A percentile compares a stretch with the other conserved stretches of the same genome.
Conservation (phyloP, 2,113 vertebrate species). For the Prietella phreatophila region DNA sequence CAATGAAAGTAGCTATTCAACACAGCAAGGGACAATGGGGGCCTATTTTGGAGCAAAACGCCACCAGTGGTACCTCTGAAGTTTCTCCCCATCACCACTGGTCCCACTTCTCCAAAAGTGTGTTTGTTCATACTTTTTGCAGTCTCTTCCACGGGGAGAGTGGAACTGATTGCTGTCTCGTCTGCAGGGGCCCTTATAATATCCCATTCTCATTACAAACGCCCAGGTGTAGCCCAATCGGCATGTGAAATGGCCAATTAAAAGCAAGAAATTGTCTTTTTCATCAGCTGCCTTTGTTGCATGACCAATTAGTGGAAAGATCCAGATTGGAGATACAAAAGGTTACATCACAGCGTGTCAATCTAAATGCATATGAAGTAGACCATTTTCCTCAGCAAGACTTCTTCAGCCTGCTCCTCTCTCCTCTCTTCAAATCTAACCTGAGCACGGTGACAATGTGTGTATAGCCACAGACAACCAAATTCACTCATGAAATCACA, state of each 20-base stretch:
- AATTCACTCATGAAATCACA: slow-evolving; percentile 53
- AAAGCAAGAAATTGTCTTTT: slow-evolving; percentile 89
- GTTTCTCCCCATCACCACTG: slow-evolving; percentile 42
- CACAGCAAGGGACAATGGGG: slow-evolving; percentile 65
- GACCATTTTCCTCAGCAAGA: slow-evolving; percentile 53
- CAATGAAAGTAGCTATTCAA: slow-evolving; percentile 73
- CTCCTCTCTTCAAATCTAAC: slow-evolving; percentile 31
- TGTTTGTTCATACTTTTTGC: slow-evolving; percentile 37
- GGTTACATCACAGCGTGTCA: slow-evolving; percentile 80
- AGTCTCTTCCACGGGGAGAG: slow-evolving; percentile 52
- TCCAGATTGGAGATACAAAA: slow-evolving; percentile 85
- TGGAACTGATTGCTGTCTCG: slow-evolving; percentile 80
- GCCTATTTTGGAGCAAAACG: slow-evolving; percentile 71
- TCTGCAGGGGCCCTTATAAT: slow-evolving; percentile 87
- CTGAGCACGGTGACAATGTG: slow-evolving; percentile 12
- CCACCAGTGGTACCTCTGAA: slow-evolving; percentile 63
- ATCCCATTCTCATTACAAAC: slow-evolving; percentile 87
- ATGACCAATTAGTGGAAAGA: slow-evolving; percentile 91
- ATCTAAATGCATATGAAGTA: slow-evolving; percentile 74
- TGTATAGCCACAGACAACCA: slow-evolving; percentile 31
- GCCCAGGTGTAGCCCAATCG: slow-evolving; percentile 88
- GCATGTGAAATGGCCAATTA: slow-evolving; percentile 92
- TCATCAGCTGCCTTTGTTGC: slow-evolving; percentile 89
- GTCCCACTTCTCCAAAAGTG: slow-evolving; percentile 21
- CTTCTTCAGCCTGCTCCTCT: slow-evolving; percentile 17